Conservation (phyloP, 2,888 invertebrate genomes). For the Mesochorus sp. region DNA sequence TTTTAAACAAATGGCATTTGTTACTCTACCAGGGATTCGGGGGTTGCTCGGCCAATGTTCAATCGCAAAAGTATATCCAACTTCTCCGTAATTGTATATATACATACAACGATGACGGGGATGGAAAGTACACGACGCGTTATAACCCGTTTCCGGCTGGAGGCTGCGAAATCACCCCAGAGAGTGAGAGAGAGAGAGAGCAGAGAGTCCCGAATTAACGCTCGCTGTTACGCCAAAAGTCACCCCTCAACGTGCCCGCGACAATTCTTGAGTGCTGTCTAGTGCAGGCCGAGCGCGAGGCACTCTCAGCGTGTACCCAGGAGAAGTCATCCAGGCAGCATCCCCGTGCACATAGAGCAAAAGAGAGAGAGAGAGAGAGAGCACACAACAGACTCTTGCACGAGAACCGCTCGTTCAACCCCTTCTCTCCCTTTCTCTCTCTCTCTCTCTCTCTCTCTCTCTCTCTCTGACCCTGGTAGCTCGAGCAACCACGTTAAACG, state of each 20-base stretch:
- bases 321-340: slow-evolving; percentile 60
- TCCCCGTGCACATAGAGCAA: slow-evolving; percentile 59
- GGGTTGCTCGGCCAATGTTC: too few relatives aligned
- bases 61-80: neutral
- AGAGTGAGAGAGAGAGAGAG: slow-evolving; percentile 46
- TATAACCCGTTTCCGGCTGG: neutral
- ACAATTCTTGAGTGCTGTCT: slow-evolving; percentile 82
- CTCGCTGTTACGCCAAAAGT: slow-evolving; percentile 78
- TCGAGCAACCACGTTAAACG: slow-evolving; percentile 81
- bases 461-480: slow-evolving; percentile 74
- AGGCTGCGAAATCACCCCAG: neutral
- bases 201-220: slow-evolving; percentile 74
- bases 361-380: slow-evolving; percentile 26
- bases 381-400: slow-evolving; percentile 54
- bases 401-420: slow-evolving; percentile 62
- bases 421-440: slow-evolving; percentile 48
- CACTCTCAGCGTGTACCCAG: slow-evolving; percentile 61
- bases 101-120: neutral
- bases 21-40: too few relatives aligned
- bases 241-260: slow-evolving; percentile 79
- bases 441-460: slow-evolving; percentile 69
- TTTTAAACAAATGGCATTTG: too few relatives aligned
- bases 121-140: neutral
- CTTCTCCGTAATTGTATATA: neutral
- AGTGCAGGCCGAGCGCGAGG: slow-evolving; percentile 74